Percentiles rank a stretch among this genome's conserved stretches.
phyloP scores from a whole-genome alignment of 2,797 vertebrate genomes.

The Dendrocincla fuliginosa region DNA sequence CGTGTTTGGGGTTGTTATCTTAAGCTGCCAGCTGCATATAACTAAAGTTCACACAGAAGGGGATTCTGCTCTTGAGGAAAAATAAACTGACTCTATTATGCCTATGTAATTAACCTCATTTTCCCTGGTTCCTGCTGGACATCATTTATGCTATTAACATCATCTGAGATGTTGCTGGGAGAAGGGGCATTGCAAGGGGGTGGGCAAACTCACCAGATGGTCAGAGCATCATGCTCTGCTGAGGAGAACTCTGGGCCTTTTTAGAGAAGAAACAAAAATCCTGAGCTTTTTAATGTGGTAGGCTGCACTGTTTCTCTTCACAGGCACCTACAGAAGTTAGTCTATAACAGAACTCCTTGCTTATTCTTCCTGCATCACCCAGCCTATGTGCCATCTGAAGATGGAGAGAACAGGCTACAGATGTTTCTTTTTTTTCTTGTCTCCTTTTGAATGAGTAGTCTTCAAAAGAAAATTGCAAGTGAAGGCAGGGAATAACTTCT shows the following conservation, averaged over 20 bases:
- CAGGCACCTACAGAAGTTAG: neutral
- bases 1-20: neutral
- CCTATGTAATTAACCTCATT: neutral
- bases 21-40: neutral
- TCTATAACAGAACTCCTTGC: neutral
- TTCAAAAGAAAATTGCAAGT: neutral
- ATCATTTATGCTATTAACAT: neutral
- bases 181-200: neutral
- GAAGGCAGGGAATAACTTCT: neutral
- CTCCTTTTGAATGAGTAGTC: neutral
- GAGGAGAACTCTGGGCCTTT: neutral
- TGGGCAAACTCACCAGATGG: rapidly evolving
- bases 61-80: neutral
- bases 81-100: neutral
- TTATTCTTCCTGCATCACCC: neutral
- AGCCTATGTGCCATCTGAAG: neutral
- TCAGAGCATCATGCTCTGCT: neutral
- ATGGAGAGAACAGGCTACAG: neutral
- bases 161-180: neutral
- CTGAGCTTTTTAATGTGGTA: neutral
- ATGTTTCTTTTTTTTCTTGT: neutral
- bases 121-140: neutral
- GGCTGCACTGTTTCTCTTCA: neutral
- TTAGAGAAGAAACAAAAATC: neutral
- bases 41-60: neutral